Base-by-base conservation (phyloP, 2,113 vertebrate species). In the Australoheros scitulus region DNA sequence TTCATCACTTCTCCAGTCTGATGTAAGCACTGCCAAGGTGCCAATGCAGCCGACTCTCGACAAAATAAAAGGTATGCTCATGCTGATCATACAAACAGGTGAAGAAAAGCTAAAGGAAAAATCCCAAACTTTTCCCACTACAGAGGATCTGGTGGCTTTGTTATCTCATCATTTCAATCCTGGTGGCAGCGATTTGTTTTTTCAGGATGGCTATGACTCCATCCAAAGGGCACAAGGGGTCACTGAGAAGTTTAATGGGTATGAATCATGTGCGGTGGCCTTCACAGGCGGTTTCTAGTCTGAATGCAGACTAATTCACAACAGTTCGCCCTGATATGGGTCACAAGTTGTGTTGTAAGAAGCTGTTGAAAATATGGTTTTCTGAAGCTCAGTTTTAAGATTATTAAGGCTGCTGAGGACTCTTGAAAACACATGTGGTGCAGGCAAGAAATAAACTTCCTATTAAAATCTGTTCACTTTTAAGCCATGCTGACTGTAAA, bases 321-420 rank as follows among this genome's bases (percentile, higher is more conserved):
- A 68, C 38, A 47, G 0, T 50, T 70, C 47, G 18, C 26, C 9
- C 3, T 47, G 15, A 7, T 7, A 50, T 70, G 41, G 17, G 22
- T 22, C 26, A 47, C 38, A 68, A 47, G 17, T 14, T 47, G 14
- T 0, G 0, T 7, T 26, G 8, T 2, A 47, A 47, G n/a, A 26
- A 43, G 63, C n/a, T 65, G 34, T 7, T 36, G 38, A 52, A 52
- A 52, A 50, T 11, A 41, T 11, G 38, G 13, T 50, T 17, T 17
- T 50, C 5, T 2, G 6, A 6, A 50, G 14, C 13, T 6, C 3
- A 5, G 2, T 32, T 52, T 32, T 52, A 0, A 72, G 26, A 52
- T 32, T 72, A 8, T 3, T 52, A 72, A 52, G 65, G 17, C 47
- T 72, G 47, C 29, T 32, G 13, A 72, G 0, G 26, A 52, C 50